Base-by-base conservation (phyloP, 2,888 invertebrate genomes). In the Byasa hedistus region DNA sequence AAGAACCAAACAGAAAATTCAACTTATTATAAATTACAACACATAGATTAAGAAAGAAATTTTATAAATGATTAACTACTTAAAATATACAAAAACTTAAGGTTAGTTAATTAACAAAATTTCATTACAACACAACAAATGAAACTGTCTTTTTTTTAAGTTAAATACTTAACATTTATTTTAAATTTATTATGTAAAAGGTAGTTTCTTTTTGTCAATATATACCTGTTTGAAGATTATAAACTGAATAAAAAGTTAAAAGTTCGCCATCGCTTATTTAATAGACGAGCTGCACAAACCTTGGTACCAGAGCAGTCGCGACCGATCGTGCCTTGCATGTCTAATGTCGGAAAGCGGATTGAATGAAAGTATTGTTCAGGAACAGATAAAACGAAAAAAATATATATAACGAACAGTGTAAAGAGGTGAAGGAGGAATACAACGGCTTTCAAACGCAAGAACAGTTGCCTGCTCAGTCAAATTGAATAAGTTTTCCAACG, bases 361-460 rank as follows among this genome's bases (percentile, higher is more conserved):
- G 86, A 88, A 88, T 86, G 81, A 84, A 85, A 87, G 84, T 85
- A 87, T 87, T 89, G 86, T 87, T 85, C 81, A 79, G 79, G 79
- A 81, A 81, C 77, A 81, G 79, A 85, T 85, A 83, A 83, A 83
- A 84, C 81, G 79, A 82, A 82, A 81, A 84, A 80, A 81, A 62
- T 19, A 48, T 19, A 44, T 57, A 83, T 83, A 81, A 81, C 76
- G 74, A 82, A 80, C 77, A 76, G 68, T 71, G 76, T 52, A 76
- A 73, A 76, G 75, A 78, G 79, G 82, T 83, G 81, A 81, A 78
- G 73, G 71, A 73, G 70, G 78, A 79, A 80, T 76, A 87, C 85
- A 86, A 84, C 83, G 84, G 80, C 78, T 86, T 85, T 83, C 83
- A 85, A 83, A 84, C 75, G 79, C 75, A 80, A 82, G 84, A 87